Evolutionary conservation across 2,113 vertebrate species (phyloP).

Genomic region (Caloenas nicobarica): DNA sequence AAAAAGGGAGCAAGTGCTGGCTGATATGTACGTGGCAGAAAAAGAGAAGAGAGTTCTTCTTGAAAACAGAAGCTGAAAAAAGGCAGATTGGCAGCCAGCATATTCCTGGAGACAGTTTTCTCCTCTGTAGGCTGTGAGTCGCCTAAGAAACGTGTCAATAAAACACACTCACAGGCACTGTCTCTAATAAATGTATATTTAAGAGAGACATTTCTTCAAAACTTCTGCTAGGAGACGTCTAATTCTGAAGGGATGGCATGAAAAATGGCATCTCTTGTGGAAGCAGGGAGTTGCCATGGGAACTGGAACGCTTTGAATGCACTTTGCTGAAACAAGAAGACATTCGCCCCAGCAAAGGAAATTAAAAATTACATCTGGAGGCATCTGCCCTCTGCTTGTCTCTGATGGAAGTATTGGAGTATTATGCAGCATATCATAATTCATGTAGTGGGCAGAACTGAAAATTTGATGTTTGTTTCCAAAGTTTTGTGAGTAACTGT

Average conservation of each 20-base stretch:
- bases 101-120: conserved; percentile 62
- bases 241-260: conserved; percentile 52
- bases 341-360: conserved; percentile 40
- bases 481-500: not conserved
- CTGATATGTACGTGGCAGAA: not conserved
- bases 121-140: conserved; percentile 23
- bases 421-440: not conserved
- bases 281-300: conserved; percentile 49
- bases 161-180: not conserved
- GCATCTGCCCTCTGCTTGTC: conserved; percentile 33
- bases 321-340: conserved; percentile 38
- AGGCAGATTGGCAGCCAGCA: conserved; percentile 55
- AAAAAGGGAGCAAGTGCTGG: not conserved
- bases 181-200: conserved; percentile 65
- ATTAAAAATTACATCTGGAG: conserved; percentile 56
- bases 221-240: conserved; percentile 37
- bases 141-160: conserved; percentile 46
- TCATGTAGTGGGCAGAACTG: not conserved
- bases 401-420: not conserved
- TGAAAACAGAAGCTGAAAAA: conserved; percentile 54
- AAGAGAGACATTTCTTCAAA: conserved; percentile 54
- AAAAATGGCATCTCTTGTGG: conserved; percentile 53
- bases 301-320: conserved; percentile 52
- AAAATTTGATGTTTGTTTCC: not conserved
- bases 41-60: conserved; percentile 18